Evolutionary conservation across 2,888 invertebrate genomes (phyloP), one percentile per base, ranked within the genome.

Genomic region (Eulithis testata): DNA sequence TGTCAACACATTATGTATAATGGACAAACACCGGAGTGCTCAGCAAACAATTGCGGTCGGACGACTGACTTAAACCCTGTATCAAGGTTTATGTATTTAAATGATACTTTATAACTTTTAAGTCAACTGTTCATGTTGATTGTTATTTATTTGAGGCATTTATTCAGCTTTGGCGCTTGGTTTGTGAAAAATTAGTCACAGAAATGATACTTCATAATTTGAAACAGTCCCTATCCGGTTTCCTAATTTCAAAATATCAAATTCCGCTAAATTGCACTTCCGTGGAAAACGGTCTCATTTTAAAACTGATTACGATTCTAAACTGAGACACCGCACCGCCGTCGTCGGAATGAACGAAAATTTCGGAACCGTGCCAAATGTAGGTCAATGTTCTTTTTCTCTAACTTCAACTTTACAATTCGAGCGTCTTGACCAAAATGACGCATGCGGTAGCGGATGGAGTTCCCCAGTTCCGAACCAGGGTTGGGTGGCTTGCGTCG

Each of bases 381-480:
- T 74, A 49, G 73, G 74, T 74, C 74, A 74, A 69, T 68, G 73
- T 73, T 70, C 72, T 63, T 70, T 68, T 71, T 71, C 63, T 73
- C 65, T 44, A 65, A 70, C 58, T 71, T 65, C 54, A 64, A 70
- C 61, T 73, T 67, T 70, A 66, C 60, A 72, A 65, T 69, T 61
- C 53, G 54, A 63, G 72, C 61, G 76, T 80, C 79, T 82, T 85
- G 86, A 82, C 83, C 83, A 81, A 85, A 86, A 82, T 91, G 91
- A 89, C 91, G 91, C 91, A 91, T 91, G 90, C 90, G 91, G 90
- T 82, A 85, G 77, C 73, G 77, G 73, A 74, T 68, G 75, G 79
- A 76, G 86, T 87, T 84, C 87, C 85, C 75, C 81, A 76, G 74
- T 75, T 50, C 58, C 54, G 8, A 40, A 50, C 75, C 71, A 75